These are phyloP conservation scores for Chouioia cunea DNA, from an alignment of 2,888 invertebrate species.

Conservation along the genomic window DNA sequence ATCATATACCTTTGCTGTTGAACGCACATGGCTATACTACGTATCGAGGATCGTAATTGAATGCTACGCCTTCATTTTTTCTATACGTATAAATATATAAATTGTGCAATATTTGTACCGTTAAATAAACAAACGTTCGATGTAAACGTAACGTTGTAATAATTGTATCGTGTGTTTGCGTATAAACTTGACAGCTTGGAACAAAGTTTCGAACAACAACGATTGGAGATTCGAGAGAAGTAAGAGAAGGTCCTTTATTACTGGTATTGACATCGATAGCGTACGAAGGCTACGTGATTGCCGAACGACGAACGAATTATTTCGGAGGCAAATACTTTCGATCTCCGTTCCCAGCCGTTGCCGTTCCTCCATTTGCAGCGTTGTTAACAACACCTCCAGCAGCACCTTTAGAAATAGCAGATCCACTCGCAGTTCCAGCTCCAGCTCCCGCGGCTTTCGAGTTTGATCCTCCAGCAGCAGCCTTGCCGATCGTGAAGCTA, in stretches of 20 bases:
- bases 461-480: slow-evolving; percentile 42
- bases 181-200: too few relatives aligned
- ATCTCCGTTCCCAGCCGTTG: slow-evolving; percentile 41
- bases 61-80: not conserved
- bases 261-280: too few relatives aligned
- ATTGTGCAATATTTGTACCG: too few relatives aligned
- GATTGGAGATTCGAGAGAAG: too few relatives aligned
- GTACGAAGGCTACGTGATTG: too few relatives aligned
- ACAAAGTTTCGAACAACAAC: too few relatives aligned
- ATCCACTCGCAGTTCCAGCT: slow-evolving; percentile 39
- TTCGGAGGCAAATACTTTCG: slow-evolving; percentile 60
- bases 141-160: too few relatives aligned
- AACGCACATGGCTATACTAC: slow-evolving; percentile 83
- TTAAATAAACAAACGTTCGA: too few relatives aligned
- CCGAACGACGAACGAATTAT: not conserved
- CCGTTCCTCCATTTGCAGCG: slow-evolving; percentile 21
- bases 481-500: slow-evolving; percentile 63
- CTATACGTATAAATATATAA: not conserved
- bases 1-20: slow-evolving; percentile 81
- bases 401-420: slow-evolving; percentile 11
- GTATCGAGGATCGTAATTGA: slow-evolving; percentile 77
- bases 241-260: too few relatives aligned
- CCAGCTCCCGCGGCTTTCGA: slow-evolving; percentile 39
- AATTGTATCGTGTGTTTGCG: too few relatives aligned
- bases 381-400: slow-evolving; percentile 32